Evolutionary conservation across 2,113 vertebrate genomes (phyloP), one percentile per base, ranked within the genome.

Genomic region (Platichthys flesus): DNA sequence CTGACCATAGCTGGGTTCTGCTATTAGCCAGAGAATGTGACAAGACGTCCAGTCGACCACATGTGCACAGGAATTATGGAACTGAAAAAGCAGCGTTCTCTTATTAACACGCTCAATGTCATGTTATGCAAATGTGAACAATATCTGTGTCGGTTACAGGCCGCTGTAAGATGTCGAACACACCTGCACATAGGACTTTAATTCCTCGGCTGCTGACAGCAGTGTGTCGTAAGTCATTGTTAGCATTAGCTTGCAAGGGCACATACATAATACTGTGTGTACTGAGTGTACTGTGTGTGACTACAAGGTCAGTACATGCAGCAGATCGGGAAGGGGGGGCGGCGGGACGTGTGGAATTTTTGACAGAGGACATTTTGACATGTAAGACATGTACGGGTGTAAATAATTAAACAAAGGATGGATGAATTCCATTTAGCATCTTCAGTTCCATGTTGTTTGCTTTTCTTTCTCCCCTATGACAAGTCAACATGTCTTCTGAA

Each of bases 51-150:
- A 42, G 10, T 12, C 40, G 2, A 10, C 42, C 57, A 20, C 7
- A 0, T 7, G 23, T 47, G 57, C 14, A 74, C 54, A 69, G 14
- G n/a, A 78, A 78, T 85, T 81, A 83, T 85, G 68, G 42, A 78
- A 76, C 78, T 71, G 47, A 71, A 26, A 24, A 10, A 71, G 15
- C 35, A 37, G 56, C 2, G 0, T 60, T 40, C n/a, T 15, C 20
- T 62, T 71, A 37, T 37, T 37, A 37, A 9, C 35, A 61, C 14
- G 3, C 54, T 10, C n/a, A 23, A 23, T 23, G 8, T 55, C n/a
- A 2, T 4, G 2, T 8, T 63, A 42, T 75, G 58, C 31, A 60
- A 74, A 51, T 37, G 42, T 67, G 47, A 63, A 45, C 45, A 37
- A 37, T 14, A 55, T 47, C 21, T n/a, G 45, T 52, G 37, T 69